Conservation (phyloP, 2,888 invertebrate genomes). For the Emmelina monodactyla region DNA sequence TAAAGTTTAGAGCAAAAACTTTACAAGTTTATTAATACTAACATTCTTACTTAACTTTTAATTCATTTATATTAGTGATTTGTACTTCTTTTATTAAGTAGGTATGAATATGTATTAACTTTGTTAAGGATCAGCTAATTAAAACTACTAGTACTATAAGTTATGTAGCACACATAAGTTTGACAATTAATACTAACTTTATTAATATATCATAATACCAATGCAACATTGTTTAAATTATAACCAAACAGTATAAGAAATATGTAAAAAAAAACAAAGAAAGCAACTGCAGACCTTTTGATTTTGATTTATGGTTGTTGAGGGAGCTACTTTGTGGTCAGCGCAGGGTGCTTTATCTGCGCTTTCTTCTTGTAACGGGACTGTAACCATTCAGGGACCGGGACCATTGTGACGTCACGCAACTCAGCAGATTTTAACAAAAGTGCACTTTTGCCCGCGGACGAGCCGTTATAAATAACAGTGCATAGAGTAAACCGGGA, state of each 20-base stretch:
- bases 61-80: too few species aligned
- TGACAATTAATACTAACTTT: too few species aligned
- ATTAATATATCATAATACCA: too few species aligned
- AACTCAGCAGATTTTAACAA: constrained; percentile 32
- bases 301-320: constrained; percentile 33
- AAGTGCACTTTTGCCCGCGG: constrained; percentile 61
- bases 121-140: too few species aligned
- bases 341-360: constrained; percentile 34
- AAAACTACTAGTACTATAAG: too few species aligned
- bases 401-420: constrained; percentile 60
- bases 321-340: constrained; percentile 51
- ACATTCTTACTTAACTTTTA: too few species aligned
- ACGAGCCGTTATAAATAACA: constrained; percentile 52
- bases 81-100: too few species aligned
- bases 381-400: too few species aligned
- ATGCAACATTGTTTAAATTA: not conserved
- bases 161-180: too few species aligned
- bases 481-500: constrained; percentile 59
- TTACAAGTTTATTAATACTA: too few species aligned
- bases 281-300: constrained; percentile 13
- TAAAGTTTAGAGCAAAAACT: too few species aligned
- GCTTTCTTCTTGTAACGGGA: constrained; percentile 50
- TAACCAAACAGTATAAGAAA: not conserved
- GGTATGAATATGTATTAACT: too few species aligned
- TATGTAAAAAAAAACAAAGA: not conserved